Percentiles rank a stretch among this genome's conserved stretches.
These are phyloP conservation scores for Peromyscus maniculatus DNA, from an alignment of 2,113 vertebrate species.

Conservation along the genomic window DNA sequence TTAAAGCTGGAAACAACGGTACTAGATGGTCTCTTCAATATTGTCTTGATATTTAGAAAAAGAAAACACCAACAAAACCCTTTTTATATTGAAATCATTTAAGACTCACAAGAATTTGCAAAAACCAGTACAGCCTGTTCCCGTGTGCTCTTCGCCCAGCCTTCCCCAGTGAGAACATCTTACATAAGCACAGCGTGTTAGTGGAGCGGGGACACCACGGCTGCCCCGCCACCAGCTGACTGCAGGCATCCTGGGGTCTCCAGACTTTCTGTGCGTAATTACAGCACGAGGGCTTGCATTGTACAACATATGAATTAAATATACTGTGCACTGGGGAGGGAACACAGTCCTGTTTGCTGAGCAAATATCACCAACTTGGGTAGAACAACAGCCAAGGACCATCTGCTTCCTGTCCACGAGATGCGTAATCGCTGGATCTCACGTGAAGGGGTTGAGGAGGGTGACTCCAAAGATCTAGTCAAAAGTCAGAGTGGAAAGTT, in stretches of 20 bases:
- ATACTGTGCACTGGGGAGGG: background rate
- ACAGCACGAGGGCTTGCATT: background rate
- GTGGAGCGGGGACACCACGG: accelerated
- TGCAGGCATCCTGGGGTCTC: background rate
- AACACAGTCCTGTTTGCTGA: background rate
- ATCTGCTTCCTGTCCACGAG: background rate
- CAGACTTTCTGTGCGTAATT: background rate
- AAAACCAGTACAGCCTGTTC: slow-evolving; percentile 44
- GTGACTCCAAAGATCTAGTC: background rate
- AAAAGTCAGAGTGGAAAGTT: background rate
- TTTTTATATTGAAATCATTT: slow-evolving; percentile 51
- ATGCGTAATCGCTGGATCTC: background rate
- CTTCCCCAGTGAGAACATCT: background rate
- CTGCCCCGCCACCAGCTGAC: accelerated
- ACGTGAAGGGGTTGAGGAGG: background rate
- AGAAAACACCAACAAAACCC: background rate
- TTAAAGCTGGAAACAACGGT: background rate
- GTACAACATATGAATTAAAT: background rate
- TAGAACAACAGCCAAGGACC: background rate
- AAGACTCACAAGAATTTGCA: slow-evolving; percentile 46
- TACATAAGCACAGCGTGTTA: background rate
- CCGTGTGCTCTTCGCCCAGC: background rate
- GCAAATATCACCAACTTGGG: background rate
- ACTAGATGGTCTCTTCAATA: background rate
- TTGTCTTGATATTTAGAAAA: slow-evolving; percentile 14